Evolutionary conservation across 2,113 vertebrate species (phyloP).

Genomic region (Lycocorax pyrrhopterus): DNA sequence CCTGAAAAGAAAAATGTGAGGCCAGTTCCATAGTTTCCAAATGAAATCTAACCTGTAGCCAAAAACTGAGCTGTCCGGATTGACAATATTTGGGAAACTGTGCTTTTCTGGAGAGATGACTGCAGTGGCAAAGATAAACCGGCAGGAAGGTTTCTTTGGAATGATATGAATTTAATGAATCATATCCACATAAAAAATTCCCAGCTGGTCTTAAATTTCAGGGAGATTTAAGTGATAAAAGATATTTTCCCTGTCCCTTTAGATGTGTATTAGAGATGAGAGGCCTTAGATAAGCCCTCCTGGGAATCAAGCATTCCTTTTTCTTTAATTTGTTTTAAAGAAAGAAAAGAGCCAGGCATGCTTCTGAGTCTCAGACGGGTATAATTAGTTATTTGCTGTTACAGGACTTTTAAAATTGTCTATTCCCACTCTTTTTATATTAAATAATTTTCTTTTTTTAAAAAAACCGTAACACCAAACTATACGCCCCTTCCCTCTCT

Average conservation of each 20-base stretch:
- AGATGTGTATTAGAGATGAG: constrained; percentile 77
- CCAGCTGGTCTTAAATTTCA: constrained; percentile 86
- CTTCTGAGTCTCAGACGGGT: constrained; percentile 37
- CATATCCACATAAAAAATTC: constrained; percentile 74
- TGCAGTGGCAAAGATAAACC: constrained; percentile 77
- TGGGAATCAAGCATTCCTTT: constrained; percentile 73
- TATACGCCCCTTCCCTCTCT: not conserved
- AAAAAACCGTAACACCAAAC: not conserved
- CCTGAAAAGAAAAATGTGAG: constrained; percentile 50
- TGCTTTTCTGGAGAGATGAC: constrained; percentile 66
- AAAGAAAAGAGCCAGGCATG: constrained; percentile 56
- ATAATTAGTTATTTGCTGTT: constrained; percentile 69
- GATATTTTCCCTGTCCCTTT: constrained; percentile 76
- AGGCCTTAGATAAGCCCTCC: constrained; percentile 67
- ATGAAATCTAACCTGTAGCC: constrained; percentile 64
- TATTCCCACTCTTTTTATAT: constrained; percentile 43
- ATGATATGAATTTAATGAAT: constrained; percentile 83
- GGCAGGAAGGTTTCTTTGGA: constrained; percentile 81
- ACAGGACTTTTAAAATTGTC: constrained; percentile 56
- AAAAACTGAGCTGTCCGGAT: constrained; percentile 66
- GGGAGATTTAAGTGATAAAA: constrained; percentile 82
- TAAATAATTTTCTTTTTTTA: not conserved
- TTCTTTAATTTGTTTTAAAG: constrained; percentile 74
- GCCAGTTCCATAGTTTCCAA: constrained; percentile 54
- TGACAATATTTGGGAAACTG: constrained; percentile 71